phyloP scores from a whole-genome alignment of 1,140 invertebrate species.

The Drosophila insularis region DNA sequence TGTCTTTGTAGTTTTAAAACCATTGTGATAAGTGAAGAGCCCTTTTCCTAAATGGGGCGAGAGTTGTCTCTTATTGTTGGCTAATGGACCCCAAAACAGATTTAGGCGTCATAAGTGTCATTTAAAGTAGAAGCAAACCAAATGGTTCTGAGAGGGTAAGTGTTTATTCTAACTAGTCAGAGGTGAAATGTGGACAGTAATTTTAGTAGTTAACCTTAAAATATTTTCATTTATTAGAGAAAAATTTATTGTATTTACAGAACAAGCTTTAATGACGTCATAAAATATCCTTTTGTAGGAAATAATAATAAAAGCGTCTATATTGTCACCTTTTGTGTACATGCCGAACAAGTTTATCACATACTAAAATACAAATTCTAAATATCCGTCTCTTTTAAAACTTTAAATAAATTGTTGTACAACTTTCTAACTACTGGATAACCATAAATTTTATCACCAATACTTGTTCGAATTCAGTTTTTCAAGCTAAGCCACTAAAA shows the following conservation, averaged over 20 bases:
- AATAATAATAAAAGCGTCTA: too few species aligned
- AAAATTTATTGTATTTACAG: too few species aligned
- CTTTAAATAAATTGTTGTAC: background rate
- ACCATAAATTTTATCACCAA: constrained; percentile 25
- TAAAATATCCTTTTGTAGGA: too few species aligned
- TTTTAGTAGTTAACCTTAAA: too few species aligned
- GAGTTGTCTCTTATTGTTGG: background rate
- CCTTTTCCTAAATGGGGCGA: background rate
- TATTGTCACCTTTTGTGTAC: too few species aligned
- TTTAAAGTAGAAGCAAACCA: background rate
- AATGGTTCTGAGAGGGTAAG: background rate
- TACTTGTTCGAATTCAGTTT: constrained; percentile 19
- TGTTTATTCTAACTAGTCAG: background rate
- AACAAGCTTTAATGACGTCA: too few species aligned
- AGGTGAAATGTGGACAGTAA: too few species aligned
- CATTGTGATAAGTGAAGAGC: background rate
- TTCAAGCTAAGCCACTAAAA: constrained; percentile 40
- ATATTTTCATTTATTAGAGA: too few species aligned
- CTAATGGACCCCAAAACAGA: background rate
- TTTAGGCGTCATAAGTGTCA: background rate
- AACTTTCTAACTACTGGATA: constrained; percentile 10
- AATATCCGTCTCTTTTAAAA: background rate
- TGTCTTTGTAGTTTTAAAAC: background rate
- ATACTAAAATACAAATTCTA: background rate
- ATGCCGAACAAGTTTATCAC: too few species aligned